phyloP scores from a whole-genome alignment of 2,888 invertebrate genomes.

The Rhogogaster chlorosoma region DNA sequence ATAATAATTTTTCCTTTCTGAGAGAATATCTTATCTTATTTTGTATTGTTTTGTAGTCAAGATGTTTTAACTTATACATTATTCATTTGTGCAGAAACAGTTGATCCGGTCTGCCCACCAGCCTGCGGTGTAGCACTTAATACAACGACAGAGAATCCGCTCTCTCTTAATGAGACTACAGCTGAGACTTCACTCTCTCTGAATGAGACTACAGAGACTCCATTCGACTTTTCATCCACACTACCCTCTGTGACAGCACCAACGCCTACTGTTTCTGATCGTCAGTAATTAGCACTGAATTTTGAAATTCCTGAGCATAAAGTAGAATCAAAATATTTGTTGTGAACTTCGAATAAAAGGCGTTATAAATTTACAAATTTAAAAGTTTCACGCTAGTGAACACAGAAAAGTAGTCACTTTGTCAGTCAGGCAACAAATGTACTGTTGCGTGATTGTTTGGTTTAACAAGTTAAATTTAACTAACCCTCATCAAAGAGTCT shows the following conservation, averaged over 20 bases:
- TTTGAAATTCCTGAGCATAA: background rate
- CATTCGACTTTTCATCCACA: conserved; percentile 75
- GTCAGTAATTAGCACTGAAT: background rate
- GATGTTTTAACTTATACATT: conserved; percentile 73
- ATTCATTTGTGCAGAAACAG: conserved; percentile 86
- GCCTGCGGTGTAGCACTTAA: conserved; percentile 89
- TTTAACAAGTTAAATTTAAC: conserved; percentile 27
- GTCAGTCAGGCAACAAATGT: conserved; percentile 57
- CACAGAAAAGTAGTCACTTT: background rate
- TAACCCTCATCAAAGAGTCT: background rate
- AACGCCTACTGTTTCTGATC: background rate
- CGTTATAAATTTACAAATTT: background rate
- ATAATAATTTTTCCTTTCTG: background rate
- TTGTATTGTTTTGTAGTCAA: conserved; percentile 63
- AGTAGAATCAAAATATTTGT: background rate
- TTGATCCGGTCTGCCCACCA: conserved; percentile 95
- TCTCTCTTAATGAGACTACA: conserved; percentile 57
- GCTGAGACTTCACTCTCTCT: no score
- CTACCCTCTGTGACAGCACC: no score
- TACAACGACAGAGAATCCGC: conserved; percentile 80
- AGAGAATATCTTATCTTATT: conserved; percentile 20
- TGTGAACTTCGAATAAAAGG: background rate
- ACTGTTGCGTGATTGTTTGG: background rate
- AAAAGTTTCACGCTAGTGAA: background rate
- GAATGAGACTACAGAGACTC: conserved; percentile 80